Evolutionary conservation across 2,113 vertebrate genomes (phyloP), one percentile per base, ranked within the genome.

Genomic region (Hippolais icterina): DNA sequence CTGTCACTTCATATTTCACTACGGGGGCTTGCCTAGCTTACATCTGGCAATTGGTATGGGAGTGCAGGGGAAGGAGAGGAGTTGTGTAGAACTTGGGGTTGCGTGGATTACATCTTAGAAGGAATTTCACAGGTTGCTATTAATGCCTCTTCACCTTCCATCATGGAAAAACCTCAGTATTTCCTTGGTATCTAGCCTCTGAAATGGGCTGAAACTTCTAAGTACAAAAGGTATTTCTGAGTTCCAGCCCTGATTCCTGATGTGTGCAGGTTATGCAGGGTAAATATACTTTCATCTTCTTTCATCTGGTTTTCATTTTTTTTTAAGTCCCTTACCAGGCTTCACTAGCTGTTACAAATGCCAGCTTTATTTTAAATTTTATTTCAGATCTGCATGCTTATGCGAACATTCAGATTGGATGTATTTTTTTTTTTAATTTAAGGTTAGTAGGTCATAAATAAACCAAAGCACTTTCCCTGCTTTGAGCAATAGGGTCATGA

Each of bases 401-500:
- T 57, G 65, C 83, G 68, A 96, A 87, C 93, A 94, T 90, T 96
- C 87, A 95, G 50, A 75, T 91, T 91, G 74, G 57, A 87, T 95
- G 46, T 76, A 37, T 86, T 21, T 8, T 74, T 76, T 37, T 8
- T 77, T 61, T 93, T 77, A 14, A 90, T 94, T 97, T 97, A 97
- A 94, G 96, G 96, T 98, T 97, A 97, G 92, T 95, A 96, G 97
- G 97, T 98, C 97, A 97, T 98, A 98, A 98, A 98, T 97, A 98
- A 98, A 97, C 96, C 95, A 98, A 97, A 98, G 92, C 91, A 78
- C 83, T 97, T 97, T 96, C 76, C 93, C 96, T 91, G 95, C 97
- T 97, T 86, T 95, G 93, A 98, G 97, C 93, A 94, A 97, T 91
- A 97, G 82, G 84, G 89, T 95, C 96, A 83, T 66, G 61, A 92